A percentile compares a stretch with the other conserved stretches of the same genome.
phyloP scores from a whole-genome alignment of 2,113 vertebrate species.

The Himantopus leucocephalus region DNA sequence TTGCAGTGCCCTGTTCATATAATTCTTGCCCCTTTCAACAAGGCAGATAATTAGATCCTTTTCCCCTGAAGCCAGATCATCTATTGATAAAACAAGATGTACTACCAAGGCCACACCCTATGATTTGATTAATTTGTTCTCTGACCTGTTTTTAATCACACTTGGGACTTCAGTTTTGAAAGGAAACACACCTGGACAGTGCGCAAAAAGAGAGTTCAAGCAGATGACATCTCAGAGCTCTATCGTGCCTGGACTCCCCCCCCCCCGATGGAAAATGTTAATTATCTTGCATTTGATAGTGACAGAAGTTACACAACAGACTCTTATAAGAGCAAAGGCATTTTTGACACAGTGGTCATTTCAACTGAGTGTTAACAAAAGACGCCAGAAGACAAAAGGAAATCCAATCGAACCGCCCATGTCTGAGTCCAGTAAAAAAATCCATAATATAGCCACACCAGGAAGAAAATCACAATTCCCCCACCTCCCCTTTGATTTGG shows the following conservation, averaged over 20 bases:
- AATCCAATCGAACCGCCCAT: background rate
- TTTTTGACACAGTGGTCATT: background rate
- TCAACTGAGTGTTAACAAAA: background rate
- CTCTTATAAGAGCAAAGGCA: background rate
- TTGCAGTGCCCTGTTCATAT: background rate
- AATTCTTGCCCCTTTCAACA: slow-evolving; percentile 14
- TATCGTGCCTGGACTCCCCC: rapidly evolving
- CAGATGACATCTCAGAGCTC: background rate
- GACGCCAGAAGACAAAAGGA: background rate
- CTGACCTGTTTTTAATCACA: slow-evolving; percentile 3
- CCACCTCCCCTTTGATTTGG: slow-evolving; percentile 15
- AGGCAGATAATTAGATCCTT: background rate
- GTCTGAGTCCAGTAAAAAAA: slow-evolving; percentile 37
- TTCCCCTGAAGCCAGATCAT: slow-evolving; percentile 8
- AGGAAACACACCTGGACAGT: background rate
- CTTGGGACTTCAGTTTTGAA: background rate
- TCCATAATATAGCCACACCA: background rate
- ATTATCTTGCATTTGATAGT: background rate
- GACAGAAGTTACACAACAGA: background rate
- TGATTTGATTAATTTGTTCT: slow-evolving; percentile 19
- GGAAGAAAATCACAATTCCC: slow-evolving; percentile 6
- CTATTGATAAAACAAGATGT: slow-evolving; percentile 13
- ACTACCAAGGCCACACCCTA: background rate
- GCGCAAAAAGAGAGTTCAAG: background rate
- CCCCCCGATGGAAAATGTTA: background rate